These are phyloP conservation scores for Synanthedon formicaeformis DNA, from an alignment of 2,888 invertebrate genomes.

Conservation along the genomic window DNA sequence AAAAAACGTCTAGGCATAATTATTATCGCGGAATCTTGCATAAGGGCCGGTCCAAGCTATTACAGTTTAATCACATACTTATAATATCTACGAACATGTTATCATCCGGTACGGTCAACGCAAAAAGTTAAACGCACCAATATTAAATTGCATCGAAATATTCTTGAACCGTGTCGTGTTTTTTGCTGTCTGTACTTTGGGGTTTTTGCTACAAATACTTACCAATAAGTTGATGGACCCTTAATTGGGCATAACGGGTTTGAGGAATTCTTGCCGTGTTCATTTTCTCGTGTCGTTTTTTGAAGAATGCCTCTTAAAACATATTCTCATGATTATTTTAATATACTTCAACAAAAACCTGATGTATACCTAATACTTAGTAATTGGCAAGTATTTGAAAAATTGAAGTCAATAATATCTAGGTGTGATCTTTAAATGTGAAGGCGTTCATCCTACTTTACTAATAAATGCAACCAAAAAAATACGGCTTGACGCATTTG, in stretches of 20 bases:
- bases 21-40: slow-evolving; percentile 8
- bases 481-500: no score
- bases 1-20: slow-evolving; percentile 10
- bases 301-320: background rate
- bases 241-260: background rate
- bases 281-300: background rate
- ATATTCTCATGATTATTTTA: background rate
- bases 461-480: no score
- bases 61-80: slow-evolving; percentile 11
- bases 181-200: background rate
- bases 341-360: no score
- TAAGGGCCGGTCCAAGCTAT: slow-evolving; percentile 8
- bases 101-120: slow-evolving; percentile 3
- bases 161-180: background rate
- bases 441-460: no score
- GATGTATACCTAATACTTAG: no score
- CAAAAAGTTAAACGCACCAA: background rate
- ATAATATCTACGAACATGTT: slow-evolving; percentile 7
- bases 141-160: background rate
- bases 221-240: background rate
- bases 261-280: background rate
- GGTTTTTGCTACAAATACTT: background rate
- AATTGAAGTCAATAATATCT: no score
- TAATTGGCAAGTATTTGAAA: no score
- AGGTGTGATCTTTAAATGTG: no score